A percentile compares a stretch with the other conserved stretches of the same genome.
Conservation (phyloP, 2,113 vertebrate species). For the Podocnemis expansa region DNA sequence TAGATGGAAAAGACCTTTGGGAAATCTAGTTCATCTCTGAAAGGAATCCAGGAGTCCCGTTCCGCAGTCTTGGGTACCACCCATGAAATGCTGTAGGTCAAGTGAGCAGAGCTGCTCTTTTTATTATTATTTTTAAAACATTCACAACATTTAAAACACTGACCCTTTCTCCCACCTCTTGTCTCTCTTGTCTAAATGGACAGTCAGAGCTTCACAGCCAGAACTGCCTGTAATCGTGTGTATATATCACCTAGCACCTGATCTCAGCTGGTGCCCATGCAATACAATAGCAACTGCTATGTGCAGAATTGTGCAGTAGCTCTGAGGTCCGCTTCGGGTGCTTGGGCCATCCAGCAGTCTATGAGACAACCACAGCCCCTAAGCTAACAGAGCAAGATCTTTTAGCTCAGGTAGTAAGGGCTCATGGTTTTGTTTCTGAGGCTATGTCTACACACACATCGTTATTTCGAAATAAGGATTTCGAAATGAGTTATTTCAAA, state of each 20-base stretch:
- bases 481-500: too few relatives aligned
- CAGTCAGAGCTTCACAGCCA: too few relatives aligned
- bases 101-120: background rate
- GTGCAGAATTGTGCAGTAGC: too few relatives aligned
- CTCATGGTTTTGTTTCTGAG: background rate
- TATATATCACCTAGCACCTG: too few relatives aligned
- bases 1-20: background rate
- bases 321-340: too few relatives aligned
- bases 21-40: background rate
- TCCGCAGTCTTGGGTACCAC: background rate
- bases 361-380: background rate
- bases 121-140: background rate
- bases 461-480: too few relatives aligned
- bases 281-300: too few relatives aligned
- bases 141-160: background rate
- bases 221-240: too few relatives aligned
- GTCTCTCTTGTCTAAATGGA: too few relatives aligned
- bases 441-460: too few relatives aligned
- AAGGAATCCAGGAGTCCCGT: background rate
- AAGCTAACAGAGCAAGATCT: background rate
- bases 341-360: too few relatives aligned
- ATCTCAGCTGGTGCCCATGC: too few relatives aligned
- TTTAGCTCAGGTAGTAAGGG: background rate
- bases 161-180: background rate
- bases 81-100: background rate